These are phyloP conservation scores for Scaptomyza hsui DNA, from an alignment of 1,140 invertebrate species.

Conservation along the genomic window DNA sequence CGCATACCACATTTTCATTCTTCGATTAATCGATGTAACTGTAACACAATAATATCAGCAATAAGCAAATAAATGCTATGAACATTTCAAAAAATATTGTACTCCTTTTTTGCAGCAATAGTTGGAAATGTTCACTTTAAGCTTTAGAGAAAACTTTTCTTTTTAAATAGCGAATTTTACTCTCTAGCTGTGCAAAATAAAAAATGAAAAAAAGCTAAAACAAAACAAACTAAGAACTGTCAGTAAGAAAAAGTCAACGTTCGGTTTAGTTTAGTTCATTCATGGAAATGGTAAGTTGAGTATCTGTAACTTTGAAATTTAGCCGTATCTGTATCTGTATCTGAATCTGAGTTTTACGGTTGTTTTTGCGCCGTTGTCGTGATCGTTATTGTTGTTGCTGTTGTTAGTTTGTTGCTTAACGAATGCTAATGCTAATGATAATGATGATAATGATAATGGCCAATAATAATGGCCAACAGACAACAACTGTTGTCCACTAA, in stretches of 20 bases:
- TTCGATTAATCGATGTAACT: too few species aligned
- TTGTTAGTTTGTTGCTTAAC: slow-evolving; percentile 15
- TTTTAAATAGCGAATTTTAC: too few species aligned
- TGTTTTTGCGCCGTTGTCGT: slow-evolving; percentile 41
- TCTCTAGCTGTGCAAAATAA: too few species aligned
- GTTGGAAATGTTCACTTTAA: too few species aligned
- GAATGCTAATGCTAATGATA: slow-evolving; percentile 19
- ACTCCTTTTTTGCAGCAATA: too few species aligned
- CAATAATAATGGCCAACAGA: slow-evolving; percentile 46
- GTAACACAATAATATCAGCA: too few species aligned
- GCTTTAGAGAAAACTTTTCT: too few species aligned
- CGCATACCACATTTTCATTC: too few species aligned
- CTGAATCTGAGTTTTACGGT: slow-evolving; percentile 34
- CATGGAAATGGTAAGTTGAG: slow-evolving; percentile 11
- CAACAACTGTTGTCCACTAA: slow-evolving; percentile 35
- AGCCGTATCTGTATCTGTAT: slow-evolving; percentile 27
- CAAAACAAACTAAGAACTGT: slow-evolving; percentile 9
- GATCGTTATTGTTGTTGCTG: slow-evolving; percentile 7
- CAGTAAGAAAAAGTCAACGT: slow-evolving; percentile 11
- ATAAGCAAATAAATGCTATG: too few species aligned
- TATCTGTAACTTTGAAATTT: slow-evolving; percentile 35
- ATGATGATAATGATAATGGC: slow-evolving; percentile 52
- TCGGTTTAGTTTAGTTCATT: slow-evolving; percentile 20
- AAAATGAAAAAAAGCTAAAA: not conserved
- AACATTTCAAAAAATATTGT: too few species aligned